Percentiles rank a stretch among this genome's conserved stretches.
phyloP scores from a whole-genome alignment of 2,888 invertebrate species.

The Eueremaeus valkanovi region DNA sequence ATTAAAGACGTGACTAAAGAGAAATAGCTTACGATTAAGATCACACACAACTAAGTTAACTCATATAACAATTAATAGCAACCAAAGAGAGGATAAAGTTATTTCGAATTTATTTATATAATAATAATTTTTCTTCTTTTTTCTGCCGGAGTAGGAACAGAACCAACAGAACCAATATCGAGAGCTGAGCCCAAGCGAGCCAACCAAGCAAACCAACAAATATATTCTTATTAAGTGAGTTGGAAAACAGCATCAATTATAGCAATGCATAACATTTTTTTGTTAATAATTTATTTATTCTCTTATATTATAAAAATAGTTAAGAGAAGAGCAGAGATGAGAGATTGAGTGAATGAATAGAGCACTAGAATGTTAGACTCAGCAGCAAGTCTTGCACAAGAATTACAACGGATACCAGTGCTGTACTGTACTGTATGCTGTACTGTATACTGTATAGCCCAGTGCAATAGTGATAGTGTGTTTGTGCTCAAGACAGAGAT shows the following conservation, averaged over 20 bases:
- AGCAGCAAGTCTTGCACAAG: background rate
- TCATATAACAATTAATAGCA: too few species aligned
- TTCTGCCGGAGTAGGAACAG: background rate
- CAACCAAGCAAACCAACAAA: background rate
- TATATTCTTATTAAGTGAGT: background rate
- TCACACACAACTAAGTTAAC: background rate
- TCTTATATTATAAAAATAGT: too few species aligned
- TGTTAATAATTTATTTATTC: background rate
- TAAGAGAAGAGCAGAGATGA: background rate
- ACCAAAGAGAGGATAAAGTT: too few species aligned
- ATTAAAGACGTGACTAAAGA: conserved; percentile 33
- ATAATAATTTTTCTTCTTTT: background rate
- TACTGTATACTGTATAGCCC: too few species aligned
- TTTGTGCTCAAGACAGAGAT: background rate
- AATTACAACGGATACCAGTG: too few species aligned
- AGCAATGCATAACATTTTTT: background rate
- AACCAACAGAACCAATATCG: background rate
- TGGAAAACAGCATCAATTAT: conserved; percentile 3
- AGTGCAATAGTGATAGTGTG: too few species aligned
- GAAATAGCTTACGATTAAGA: conserved; percentile 26
- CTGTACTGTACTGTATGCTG: too few species aligned
- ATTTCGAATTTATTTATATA: background rate
- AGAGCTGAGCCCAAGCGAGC: background rate
- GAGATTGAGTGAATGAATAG: background rate
- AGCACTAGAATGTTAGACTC: background rate